These are phyloP conservation scores for Dryoscopus gambensis DNA, from an alignment of 2,113 vertebrate species.

Conservation along the genomic window DNA sequence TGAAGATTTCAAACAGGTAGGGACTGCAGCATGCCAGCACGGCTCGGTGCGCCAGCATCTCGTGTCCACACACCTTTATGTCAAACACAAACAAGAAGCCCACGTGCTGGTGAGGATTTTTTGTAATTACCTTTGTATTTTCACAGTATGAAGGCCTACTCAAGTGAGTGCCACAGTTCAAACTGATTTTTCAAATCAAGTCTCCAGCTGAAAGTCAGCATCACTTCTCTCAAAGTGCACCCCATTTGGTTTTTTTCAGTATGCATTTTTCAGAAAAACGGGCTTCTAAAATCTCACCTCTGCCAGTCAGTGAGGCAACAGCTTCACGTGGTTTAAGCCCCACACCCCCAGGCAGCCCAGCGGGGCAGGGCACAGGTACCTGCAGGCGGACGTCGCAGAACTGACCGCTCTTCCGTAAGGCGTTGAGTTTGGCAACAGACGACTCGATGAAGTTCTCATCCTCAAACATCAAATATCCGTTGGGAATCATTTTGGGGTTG, in stretches of 20 bases:
- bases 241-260: background rate
- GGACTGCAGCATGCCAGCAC: constrained; percentile 98
- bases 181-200: background rate
- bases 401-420: constrained; percentile 96
- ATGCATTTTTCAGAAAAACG: background rate
- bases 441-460: constrained; percentile 97
- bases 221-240: background rate
- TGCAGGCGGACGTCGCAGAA: constrained; percentile 98
- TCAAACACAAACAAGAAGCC: background rate
- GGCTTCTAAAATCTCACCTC: background rate
- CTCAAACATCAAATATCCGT: constrained; percentile 97
- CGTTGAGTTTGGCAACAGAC: constrained; percentile 98
- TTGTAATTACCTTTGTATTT: background rate
- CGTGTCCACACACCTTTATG: constrained; percentile 91
- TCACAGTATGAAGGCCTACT: background rate
- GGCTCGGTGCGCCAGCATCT: constrained; percentile 94
- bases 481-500: constrained; percentile 89
- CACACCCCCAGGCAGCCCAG: background rate
- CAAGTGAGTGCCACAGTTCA: background rate
- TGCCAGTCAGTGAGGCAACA: background rate
- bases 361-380: constrained; percentile 67
- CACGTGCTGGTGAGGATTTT: background rate
- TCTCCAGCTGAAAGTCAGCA: background rate
- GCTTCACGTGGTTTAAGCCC: accelerated
- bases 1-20: constrained; percentile 98